Conservation (phyloP, 2,888 invertebrate genomes). For the Lumbricus terrestris region DNA sequence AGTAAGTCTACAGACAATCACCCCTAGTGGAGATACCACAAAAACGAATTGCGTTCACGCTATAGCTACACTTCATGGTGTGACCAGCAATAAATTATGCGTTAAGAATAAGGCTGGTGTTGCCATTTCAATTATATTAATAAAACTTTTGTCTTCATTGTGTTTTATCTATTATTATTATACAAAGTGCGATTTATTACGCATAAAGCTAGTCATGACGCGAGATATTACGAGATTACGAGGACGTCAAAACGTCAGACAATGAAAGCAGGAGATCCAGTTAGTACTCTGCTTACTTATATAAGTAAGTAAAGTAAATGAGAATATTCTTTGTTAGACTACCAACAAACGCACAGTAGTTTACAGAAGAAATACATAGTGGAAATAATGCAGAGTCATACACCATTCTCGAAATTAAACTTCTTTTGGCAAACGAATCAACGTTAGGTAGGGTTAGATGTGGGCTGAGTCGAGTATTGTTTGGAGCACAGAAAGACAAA, state of each 20-base stretch:
- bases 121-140: background rate
- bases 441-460: too few species aligned
- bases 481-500: too few species aligned
- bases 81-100: background rate
- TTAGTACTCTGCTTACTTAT: too few species aligned
- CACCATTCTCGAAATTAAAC: too few species aligned
- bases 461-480: too few species aligned
- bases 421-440: too few species aligned
- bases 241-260: background rate
- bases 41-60: background rate
- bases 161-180: background rate
- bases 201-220: background rate
- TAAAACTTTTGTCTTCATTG: background rate
- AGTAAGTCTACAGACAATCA: background rate
- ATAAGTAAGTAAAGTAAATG: too few species aligned
- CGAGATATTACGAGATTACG: conserved; percentile 3
- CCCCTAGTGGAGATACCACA: background rate
- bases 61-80: background rate
- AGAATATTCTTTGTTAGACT: too few species aligned
- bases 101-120: background rate
- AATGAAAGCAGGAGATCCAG: background rate
- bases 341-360: too few species aligned
- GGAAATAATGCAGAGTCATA: too few species aligned
- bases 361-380: too few species aligned
- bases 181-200: background rate